Evolutionary conservation across 2,888 invertebrate species (phyloP).

Genomic region (Nesidiocoris tenuis): DNA sequence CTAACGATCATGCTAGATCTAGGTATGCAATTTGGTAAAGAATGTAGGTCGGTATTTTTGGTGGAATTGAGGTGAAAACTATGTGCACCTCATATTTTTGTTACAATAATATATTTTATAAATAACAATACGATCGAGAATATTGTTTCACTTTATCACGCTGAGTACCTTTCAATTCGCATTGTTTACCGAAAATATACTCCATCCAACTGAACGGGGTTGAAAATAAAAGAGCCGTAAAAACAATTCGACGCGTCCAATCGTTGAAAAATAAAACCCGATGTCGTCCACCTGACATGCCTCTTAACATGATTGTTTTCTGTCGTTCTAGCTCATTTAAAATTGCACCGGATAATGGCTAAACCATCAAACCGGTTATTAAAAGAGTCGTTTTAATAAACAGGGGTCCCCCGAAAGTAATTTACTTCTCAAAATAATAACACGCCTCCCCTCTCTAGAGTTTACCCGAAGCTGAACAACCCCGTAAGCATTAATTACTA

Average conservation of each 20-base stretch:
- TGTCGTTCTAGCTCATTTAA: neutral
- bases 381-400: constrained; percentile 12
- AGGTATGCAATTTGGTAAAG: no score
- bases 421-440: constrained; percentile 28
- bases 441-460: neutral
- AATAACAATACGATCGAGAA: no score
- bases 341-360: neutral
- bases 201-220: no score
- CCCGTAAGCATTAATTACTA: neutral
- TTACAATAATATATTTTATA: no score
- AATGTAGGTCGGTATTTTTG: no score
- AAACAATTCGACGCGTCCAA: neutral
- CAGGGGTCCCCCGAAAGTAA: constrained; percentile 9
- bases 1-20: no score
- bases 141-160: no score
- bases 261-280: neutral
- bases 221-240: neutral
- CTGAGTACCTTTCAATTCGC: no score
- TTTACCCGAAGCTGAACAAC: neutral
- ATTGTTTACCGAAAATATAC: no score
- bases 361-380: neutral
- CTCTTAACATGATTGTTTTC: neutral
- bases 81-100: no score
- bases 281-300: neutral
- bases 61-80: no score